Conservation (phyloP, 2,797 vertebrate species). For the Fundulus diaphanus region DNA sequence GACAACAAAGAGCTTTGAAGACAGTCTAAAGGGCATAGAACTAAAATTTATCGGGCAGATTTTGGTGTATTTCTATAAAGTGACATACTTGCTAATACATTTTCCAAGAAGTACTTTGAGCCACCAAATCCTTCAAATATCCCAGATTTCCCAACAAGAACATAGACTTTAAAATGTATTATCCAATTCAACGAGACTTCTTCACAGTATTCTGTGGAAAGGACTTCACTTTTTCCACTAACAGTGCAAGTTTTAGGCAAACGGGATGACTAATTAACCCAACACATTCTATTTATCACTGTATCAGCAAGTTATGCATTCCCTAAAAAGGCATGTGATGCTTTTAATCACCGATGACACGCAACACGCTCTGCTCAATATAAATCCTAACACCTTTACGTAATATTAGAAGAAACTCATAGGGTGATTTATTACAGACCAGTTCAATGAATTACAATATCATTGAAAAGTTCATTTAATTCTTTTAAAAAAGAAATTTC, state of each 20-base stretch:
- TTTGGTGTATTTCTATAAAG: neutral
- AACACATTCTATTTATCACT: slow-evolving; percentile 15
- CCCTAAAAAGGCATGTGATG: slow-evolving; percentile 46
- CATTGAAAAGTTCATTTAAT: neutral
- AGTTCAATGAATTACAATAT: neutral
- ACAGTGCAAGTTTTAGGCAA: slow-evolving; percentile 37
- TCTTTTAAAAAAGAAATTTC: too few relatives aligned
- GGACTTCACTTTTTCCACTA: slow-evolving; percentile 63
- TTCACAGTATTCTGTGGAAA: neutral
- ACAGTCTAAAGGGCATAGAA: slow-evolving; percentile 12
- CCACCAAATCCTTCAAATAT: neutral
- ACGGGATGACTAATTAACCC: slow-evolving; percentile 66
- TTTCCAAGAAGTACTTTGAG: neutral
- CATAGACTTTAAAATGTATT: neutral
- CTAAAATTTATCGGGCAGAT: slow-evolving; percentile 7
- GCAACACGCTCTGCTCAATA: slow-evolving; percentile 3
- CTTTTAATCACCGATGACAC: neutral
- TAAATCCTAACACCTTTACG: neutral
- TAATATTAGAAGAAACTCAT: neutral
- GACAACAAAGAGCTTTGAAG: slow-evolving; percentile 69
- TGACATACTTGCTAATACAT: neutral
- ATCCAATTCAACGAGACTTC: slow-evolving; percentile 11
- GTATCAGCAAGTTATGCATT: slow-evolving; percentile 58
- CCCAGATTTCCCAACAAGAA: slow-evolving; percentile 3
- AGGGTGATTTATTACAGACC: neutral